A percentile compares a stretch with the other conserved stretches of the same genome.
Evolutionary conservation across 1,140 invertebrate species (phyloP).

Genomic region (Zaprionus vittiger): DNA sequence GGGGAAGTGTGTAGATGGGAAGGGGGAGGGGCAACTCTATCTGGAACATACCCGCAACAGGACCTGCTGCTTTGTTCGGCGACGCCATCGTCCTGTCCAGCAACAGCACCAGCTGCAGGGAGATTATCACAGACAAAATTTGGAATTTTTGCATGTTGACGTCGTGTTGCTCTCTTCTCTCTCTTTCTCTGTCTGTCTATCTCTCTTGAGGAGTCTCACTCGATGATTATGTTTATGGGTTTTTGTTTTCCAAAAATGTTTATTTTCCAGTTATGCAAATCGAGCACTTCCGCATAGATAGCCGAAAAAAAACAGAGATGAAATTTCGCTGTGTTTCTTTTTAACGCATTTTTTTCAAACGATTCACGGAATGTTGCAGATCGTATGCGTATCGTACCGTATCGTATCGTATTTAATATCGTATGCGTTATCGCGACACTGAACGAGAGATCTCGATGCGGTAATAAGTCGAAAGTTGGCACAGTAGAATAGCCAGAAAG

Average conservation of each 20-base stretch:
- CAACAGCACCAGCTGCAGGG: slow-evolving; percentile 64
- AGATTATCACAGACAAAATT: slow-evolving; percentile 79
- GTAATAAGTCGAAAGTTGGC: slow-evolving; percentile 61
- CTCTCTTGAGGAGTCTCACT: background rate
- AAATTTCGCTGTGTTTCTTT: slow-evolving; percentile 47
- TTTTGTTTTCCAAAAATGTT: slow-evolving; percentile 30
- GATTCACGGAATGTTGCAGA: slow-evolving; percentile 5
- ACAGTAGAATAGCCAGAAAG: slow-evolving; percentile 29
- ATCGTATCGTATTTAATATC: slow-evolving; percentile 1
- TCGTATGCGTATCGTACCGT: slow-evolving; percentile 7
- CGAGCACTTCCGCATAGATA: slow-evolving; percentile 44
- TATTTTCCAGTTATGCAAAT: slow-evolving; percentile 50
- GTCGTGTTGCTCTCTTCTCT: slow-evolving; percentile 47
- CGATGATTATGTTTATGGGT: background rate
- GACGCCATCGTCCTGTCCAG: slow-evolving; percentile 64
- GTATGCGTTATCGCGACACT: slow-evolving; percentile 12
- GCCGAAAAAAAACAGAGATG: slow-evolving; percentile 23
- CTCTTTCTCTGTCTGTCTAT: slow-evolving; percentile 39
- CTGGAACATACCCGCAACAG: slow-evolving; percentile 62
- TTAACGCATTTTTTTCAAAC: slow-evolving; percentile 17
- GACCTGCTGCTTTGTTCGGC: slow-evolving; percentile 64
- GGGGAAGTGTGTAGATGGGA: background rate
- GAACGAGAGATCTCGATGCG: slow-evolving; percentile 2
- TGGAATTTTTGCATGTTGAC: slow-evolving; percentile 77
- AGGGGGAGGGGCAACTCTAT: background rate